A percentile compares a stretch with the other conserved stretches of the same genome.
These are phyloP conservation scores for Urechis unicinctus DNA, from an alignment of 2,888 invertebrate species.

Conservation along the genomic window DNA sequence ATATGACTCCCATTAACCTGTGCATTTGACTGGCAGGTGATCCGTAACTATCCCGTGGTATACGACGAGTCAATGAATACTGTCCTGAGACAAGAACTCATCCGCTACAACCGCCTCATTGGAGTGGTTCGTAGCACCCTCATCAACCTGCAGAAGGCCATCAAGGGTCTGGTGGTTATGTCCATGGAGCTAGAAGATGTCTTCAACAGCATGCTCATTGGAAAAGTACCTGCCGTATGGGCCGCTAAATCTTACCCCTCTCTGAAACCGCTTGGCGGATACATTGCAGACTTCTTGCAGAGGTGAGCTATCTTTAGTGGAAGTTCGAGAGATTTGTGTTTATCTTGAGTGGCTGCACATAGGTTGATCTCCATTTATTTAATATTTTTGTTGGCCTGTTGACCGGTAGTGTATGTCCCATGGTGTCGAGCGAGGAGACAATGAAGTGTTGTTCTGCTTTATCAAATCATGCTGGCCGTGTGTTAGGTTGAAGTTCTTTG, in stretches of 20 bases:
- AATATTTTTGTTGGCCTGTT: no score
- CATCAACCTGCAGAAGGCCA: constrained; percentile 48
- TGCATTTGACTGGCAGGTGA: constrained; percentile 30
- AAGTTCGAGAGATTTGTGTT: not conserved
- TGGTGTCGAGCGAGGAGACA: not conserved
- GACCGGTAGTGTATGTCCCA: no score
- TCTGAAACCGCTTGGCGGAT: constrained; percentile 49
- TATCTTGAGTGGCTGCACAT: not conserved
- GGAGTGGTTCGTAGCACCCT: constrained; percentile 43
- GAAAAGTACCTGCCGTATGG: constrained; percentile 48
- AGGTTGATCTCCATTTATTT: not conserved
- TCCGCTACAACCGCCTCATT: constrained; percentile 48
- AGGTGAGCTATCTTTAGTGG: constrained; percentile 54
- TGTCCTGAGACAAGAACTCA: constrained; percentile 49
- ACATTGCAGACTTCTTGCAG: constrained; percentile 57
- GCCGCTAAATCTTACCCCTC: constrained; percentile 51
- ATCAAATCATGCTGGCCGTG: not conserved
- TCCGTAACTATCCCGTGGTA: constrained; percentile 46
- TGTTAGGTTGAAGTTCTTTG: constrained; percentile 57
- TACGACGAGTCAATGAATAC: constrained; percentile 52
- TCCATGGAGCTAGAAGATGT: constrained; percentile 49
- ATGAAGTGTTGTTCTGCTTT: not conserved
- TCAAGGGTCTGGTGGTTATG: constrained; percentile 51
- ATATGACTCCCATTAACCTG: not conserved
- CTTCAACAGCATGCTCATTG: constrained; percentile 48